Evolutionary conservation across 1,140 invertebrate species (phyloP).

Genomic region (Leptopilina clavipes): DNA sequence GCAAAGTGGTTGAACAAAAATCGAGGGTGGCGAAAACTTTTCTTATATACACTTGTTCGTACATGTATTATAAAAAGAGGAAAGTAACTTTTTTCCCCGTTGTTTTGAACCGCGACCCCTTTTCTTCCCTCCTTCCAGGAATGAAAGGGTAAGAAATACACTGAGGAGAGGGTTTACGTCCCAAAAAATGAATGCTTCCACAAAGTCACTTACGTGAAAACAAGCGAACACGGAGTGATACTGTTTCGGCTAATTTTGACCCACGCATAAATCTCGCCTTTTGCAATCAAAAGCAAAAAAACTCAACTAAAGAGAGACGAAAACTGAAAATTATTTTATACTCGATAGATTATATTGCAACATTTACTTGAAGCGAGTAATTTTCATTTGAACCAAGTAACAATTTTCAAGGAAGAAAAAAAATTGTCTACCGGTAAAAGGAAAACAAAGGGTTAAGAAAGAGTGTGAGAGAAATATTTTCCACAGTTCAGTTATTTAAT

Average conservation of each 20-base stretch:
- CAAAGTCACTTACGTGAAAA: not conserved
- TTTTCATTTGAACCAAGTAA: no score
- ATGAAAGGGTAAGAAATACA: conserved; percentile 3
- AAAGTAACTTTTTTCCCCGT: not conserved
- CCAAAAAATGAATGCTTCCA: not conserved
- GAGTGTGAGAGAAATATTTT: not conserved
- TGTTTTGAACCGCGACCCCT: not conserved
- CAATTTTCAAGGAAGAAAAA: no score
- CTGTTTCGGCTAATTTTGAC: conserved; percentile 30
- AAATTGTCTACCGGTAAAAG: not conserved
- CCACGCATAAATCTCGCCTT: conserved; percentile 3
- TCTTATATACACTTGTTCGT: not conserved
- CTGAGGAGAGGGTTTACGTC: not conserved
- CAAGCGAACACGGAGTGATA: conserved; percentile 14
- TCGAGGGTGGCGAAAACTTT: conserved; percentile 5
- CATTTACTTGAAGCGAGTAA: no score
- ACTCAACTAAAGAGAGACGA: not conserved
- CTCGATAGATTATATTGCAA: no score
- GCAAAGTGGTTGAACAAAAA: not conserved
- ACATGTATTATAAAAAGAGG: conserved; percentile 1
- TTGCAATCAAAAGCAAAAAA: not conserved
- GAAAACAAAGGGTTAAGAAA: no score
- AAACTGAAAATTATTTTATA: conserved; percentile 1
- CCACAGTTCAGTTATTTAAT: no score
- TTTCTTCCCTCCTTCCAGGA: not conserved